Percentiles rank a stretch among this genome's conserved stretches.
These are phyloP conservation scores for Phymatocera aterrima DNA, from an alignment of 2,888 invertebrate genomes.

Conservation along the genomic window DNA sequence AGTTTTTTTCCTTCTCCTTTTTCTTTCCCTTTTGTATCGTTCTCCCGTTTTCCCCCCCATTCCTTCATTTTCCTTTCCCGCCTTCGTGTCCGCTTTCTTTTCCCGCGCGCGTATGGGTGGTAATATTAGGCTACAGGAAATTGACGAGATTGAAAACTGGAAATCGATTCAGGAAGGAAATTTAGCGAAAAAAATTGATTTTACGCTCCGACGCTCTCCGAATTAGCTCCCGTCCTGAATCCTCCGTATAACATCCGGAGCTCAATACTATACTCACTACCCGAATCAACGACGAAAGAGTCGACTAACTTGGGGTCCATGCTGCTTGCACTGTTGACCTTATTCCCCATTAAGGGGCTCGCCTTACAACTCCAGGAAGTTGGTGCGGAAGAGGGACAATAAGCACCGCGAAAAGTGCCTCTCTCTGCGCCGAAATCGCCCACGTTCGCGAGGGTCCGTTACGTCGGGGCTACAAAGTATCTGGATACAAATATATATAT, in stretches of 20 bases:
- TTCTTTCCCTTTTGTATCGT: constrained; percentile 42
- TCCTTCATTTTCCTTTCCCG: constrained; percentile 55
- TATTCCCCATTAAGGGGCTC: constrained; percentile 70
- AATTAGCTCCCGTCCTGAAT: constrained; percentile 2
- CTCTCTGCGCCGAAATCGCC: constrained; percentile 12
- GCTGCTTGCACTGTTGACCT: constrained; percentile 60
- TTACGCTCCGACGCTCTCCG: constrained; percentile 34
- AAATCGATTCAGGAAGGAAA: constrained; percentile 42
- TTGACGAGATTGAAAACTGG: constrained; percentile 40
- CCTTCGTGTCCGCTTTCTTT: constrained; percentile 53
- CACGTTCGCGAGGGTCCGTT: constrained; percentile 4
- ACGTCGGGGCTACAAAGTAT: background rate
- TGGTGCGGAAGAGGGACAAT: constrained; percentile 49
- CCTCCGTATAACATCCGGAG: background rate
- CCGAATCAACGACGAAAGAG: background rate
- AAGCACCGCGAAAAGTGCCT: constrained; percentile 24
- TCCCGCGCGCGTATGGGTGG: constrained; percentile 48
- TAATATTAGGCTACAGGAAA: constrained; percentile 44
- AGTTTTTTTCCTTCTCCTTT: constrained; percentile 14
- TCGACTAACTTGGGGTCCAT: constrained; percentile 20
- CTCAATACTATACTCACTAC: constrained; percentile 12
- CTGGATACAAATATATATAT: background rate
- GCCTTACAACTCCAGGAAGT: constrained; percentile 63
- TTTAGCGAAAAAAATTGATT: constrained; percentile 43
- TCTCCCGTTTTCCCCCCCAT: constrained; percentile 45